Evolutionary conservation across 64 coral and sea anemone genomes (phyloP), one percentile per base, ranked within the genome.

Genomic region (Platygyra sinensis): DNA sequence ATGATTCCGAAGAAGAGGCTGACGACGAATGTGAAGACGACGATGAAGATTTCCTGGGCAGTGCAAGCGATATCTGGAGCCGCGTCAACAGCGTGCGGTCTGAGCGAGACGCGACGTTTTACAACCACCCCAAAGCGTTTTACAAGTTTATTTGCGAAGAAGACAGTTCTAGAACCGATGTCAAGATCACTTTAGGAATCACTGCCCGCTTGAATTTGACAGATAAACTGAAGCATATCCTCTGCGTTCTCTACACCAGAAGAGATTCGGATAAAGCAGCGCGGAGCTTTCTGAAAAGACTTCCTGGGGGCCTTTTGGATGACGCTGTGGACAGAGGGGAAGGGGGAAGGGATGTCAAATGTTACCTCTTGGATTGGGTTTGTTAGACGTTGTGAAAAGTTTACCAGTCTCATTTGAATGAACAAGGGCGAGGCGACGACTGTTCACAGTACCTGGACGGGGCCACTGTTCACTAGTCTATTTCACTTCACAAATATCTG

Each of bases 91-190:
- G 92, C 72, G 72, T 29, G 10, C 75, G 32, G 5, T 86, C 92
- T 14, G 76, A 90, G 42, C 32, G 62, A 18, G 81, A 78, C n/a
- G 17, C 86, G 8, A 67, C 74, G 24, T 97, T 97, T 54, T 76
- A 77, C 62, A 94, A 97, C 50, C 86, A 91, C 52, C 52, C 67
- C 6, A 77, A 91, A 24, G 88, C 90, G 17, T 82, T 93, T 18
- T 97, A 97, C 77, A 97, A 89, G 67, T 97, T 97, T 78, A 74
- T 97, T 81, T 77, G 42, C 62, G 95, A 97, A 19, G 95, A 97
- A 16, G 95, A 97, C n/a, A 89, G 82, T 2, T 91, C 75, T 71
- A 92, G 89, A 30, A 82, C 80, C 46, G 91, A 94, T 72, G 64
- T 94, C 27, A 97, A 91, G 24, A 76, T 93, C 39, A 90, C 80